A percentile compares a stretch with the other conserved stretches of the same genome.
Conservation (phyloP, 2,888 invertebrate genomes). For the Sylvicola cinctus region DNA sequence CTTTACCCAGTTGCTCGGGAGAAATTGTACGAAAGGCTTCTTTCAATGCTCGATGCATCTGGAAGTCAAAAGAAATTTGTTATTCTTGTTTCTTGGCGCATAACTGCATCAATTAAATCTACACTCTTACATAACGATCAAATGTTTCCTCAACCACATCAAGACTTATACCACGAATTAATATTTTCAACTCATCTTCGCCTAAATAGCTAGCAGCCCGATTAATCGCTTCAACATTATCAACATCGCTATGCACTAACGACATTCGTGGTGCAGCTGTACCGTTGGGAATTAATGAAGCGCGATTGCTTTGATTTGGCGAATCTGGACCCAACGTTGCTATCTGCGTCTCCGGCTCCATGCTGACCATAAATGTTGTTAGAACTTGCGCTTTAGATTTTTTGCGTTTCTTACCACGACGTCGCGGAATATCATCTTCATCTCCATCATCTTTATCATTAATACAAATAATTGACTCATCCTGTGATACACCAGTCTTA, state of each 20-base stretch:
- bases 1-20: conserved; percentile 4
- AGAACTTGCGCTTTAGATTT: conserved; percentile 15
- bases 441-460: conserved; percentile 21
- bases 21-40: conserved; percentile 9
- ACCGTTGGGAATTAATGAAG: conserved; percentile 33
- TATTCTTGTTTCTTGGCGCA: not conserved
- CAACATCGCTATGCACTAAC: not conserved
- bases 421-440: conserved; percentile 26
- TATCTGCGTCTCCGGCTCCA: conserved; percentile 53
- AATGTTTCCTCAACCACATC: conserved; percentile 24
- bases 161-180: conserved; percentile 20
- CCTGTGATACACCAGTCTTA: not conserved
- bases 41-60: conserved; percentile 20
- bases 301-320: conserved; percentile 42
- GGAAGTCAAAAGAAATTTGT: not conserved
- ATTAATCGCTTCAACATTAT: conserved; percentile 12
- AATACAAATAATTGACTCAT: conserved; percentile 14
- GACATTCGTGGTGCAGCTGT: conserved; percentile 8
- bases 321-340: conserved; percentile 43
- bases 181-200: conserved; percentile 20
- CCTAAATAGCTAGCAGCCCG: conserved; percentile 19
- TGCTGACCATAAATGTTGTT: conserved; percentile 16
- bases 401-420: conserved; percentile 35
- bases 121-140: conserved; percentile 17
- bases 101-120: not conserved